phyloP scores from a whole-genome alignment of 2,797 vertebrate species.

The Simalia tracyae region DNA sequence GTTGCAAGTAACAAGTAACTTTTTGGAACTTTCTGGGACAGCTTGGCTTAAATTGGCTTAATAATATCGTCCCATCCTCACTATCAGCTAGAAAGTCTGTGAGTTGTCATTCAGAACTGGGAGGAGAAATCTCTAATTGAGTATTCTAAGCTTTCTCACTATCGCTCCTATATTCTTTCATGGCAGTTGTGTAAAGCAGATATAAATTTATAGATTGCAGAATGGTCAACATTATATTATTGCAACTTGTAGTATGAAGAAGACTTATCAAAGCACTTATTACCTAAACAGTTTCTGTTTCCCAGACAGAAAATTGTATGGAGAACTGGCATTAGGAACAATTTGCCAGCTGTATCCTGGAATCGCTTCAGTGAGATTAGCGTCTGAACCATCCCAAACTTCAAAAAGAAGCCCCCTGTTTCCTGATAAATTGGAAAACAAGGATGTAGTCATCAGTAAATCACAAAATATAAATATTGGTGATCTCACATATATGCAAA shows the following conservation, averaged over 20 bases:
- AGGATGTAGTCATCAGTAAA: constrained; percentile 20
- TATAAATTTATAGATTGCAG: not conserved
- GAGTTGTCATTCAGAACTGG: not conserved
- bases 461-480: not conserved
- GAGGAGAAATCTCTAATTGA: not conserved
- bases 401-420: constrained; percentile 79
- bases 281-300: constrained; percentile 73
- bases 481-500: not conserved
- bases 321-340: constrained; percentile 72
- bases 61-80: not conserved
- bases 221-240: not conserved
- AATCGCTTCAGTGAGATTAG: constrained; percentile 60
- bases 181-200: not conserved
- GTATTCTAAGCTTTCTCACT: not conserved
- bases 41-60: not conserved
- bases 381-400: constrained; percentile 63
- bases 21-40: not conserved
- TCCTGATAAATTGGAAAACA: constrained; percentile 67
- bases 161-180: not conserved
- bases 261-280: constrained; percentile 24
- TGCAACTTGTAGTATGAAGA: not conserved
- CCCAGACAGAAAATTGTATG: constrained; percentile 62
- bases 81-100: not conserved
- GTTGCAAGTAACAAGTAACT: not conserved
- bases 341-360: constrained; percentile 68